Evolutionary conservation across 2,888 invertebrate species (phyloP).

Genomic region (Eristalinus sepulchralis): DNA sequence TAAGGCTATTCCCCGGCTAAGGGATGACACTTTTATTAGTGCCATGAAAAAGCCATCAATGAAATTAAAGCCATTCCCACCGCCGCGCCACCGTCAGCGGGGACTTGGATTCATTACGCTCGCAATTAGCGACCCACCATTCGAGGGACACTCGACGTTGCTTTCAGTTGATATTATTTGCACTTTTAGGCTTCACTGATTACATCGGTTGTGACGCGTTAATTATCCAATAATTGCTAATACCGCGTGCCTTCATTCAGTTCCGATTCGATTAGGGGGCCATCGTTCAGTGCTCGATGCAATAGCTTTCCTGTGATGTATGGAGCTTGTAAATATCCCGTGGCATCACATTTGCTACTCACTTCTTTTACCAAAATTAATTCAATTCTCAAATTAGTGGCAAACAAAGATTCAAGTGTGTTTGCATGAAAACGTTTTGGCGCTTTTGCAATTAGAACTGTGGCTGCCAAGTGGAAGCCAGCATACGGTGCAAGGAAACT

Average conservation of each 20-base stretch:
- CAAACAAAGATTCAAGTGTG: too few relatives aligned
- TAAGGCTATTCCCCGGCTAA: background rate
- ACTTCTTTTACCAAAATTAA: too few relatives aligned
- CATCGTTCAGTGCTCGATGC: conserved; percentile 8
- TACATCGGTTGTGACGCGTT: conserved; percentile 26
- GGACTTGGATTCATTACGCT: conserved; percentile 9
- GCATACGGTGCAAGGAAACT: too few relatives aligned
- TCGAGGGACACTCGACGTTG: background rate
- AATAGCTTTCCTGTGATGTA: background rate
- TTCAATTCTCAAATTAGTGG: too few relatives aligned
- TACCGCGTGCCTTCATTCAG: background rate
- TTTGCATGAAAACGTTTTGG: too few relatives aligned
- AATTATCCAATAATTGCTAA: conserved; percentile 44
- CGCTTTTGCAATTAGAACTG: too few relatives aligned
- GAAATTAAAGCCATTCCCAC: background rate
- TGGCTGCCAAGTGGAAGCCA: too few relatives aligned
- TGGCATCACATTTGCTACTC: too few relatives aligned
- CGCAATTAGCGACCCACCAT: conserved; percentile 13
- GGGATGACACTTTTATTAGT: conserved; percentile 42
- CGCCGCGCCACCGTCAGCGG: background rate
- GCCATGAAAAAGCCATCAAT: conserved; percentile 33
- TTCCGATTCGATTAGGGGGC: conserved; percentile 23
- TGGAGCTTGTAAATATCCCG: background rate
- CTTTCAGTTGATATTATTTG: conserved; percentile 6
- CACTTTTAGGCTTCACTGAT: conserved; percentile 17